Evolutionary conservation across 2,113 vertebrate genomes (phyloP).

Genomic region (Vimba vimba): DNA sequence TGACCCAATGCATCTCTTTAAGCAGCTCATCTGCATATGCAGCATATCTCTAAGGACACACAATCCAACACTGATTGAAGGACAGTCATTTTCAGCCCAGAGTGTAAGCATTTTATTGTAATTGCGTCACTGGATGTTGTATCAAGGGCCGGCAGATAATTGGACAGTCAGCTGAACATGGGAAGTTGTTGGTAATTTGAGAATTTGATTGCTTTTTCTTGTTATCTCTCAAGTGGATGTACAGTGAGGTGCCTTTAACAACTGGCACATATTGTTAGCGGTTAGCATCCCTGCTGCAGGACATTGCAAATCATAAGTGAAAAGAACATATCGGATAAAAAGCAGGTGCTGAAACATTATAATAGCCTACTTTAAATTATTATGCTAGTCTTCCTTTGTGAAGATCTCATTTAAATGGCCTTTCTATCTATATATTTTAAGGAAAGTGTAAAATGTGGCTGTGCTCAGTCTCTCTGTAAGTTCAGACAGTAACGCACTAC

Average conservation of each 20-base stretch:
- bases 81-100: slow-evolving; percentile 33
- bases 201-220: slow-evolving; percentile 54
- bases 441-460: background rate
- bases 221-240: slow-evolving; percentile 35
- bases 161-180: slow-evolving; percentile 46
- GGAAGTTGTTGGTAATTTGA: slow-evolving; percentile 41
- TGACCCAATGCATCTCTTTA: slow-evolving; percentile 45
- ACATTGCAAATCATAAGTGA: slow-evolving; percentile 10
- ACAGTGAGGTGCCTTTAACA: slow-evolving; percentile 26
- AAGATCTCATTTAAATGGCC: background rate
- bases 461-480: background rate
- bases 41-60: slow-evolving; percentile 51
- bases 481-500: background rate
- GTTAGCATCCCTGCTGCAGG: slow-evolving; percentile 1
- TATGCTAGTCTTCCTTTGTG: too few species aligned
- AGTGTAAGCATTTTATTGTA: slow-evolving; percentile 51
- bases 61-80: slow-evolving; percentile 49
- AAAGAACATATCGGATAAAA: background rate
- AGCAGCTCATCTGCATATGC: slow-evolving; percentile 55
- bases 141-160: slow-evolving; percentile 51
- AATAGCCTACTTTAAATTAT: background rate
- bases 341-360: background rate
- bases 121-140: slow-evolving; percentile 47
- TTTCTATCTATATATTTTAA: background rate
- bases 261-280: slow-evolving; percentile 7